phyloP scores from a whole-genome alignment of 2,113 vertebrate species.

The Oxyura jamaicensis region DNA sequence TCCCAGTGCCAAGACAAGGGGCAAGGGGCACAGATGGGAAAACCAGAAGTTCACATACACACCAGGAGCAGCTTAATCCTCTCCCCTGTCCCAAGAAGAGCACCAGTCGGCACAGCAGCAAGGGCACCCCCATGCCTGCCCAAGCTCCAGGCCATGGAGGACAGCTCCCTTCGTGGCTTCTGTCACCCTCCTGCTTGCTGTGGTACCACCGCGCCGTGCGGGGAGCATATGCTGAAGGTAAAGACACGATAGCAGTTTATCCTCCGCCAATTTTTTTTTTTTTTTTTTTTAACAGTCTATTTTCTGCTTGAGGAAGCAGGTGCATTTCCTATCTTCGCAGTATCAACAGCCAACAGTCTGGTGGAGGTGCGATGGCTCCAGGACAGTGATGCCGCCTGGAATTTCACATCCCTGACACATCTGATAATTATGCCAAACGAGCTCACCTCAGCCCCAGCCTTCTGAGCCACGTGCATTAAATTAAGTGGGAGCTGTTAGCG shows the following conservation, averaged over 20 bases:
- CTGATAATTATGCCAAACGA: constrained; percentile 72
- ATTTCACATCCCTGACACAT: constrained; percentile 72
- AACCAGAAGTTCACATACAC: too few species aligned
- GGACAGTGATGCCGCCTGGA: constrained; percentile 53
- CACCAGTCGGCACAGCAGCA: neutral
- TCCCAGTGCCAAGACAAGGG: neutral
- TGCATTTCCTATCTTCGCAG: constrained; percentile 42
- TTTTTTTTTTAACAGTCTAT: constrained; percentile 64
- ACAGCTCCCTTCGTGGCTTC: neutral
- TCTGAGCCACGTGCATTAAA: constrained; percentile 35
- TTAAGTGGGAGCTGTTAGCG: constrained; percentile 12
- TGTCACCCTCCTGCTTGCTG: fast-evolving
- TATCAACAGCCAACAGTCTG: constrained; percentile 58
- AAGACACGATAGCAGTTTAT: constrained; percentile 25
- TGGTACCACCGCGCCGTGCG: neutral
- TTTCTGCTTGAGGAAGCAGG: constrained; percentile 75
- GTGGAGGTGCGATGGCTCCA: constrained; percentile 62
- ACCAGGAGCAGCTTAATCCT: neutral
- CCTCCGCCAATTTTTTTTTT: neutral
- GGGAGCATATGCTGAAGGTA: constrained; percentile 54
- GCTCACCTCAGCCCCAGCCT: constrained; percentile 62
- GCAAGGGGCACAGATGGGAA: neutral
- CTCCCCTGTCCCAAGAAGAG: neutral
- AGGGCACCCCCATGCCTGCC: neutral
- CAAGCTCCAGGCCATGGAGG: fast-evolving